Evolutionary conservation across 1,140 invertebrate species (phyloP).

Genomic region (Plutomurus gul): DNA sequence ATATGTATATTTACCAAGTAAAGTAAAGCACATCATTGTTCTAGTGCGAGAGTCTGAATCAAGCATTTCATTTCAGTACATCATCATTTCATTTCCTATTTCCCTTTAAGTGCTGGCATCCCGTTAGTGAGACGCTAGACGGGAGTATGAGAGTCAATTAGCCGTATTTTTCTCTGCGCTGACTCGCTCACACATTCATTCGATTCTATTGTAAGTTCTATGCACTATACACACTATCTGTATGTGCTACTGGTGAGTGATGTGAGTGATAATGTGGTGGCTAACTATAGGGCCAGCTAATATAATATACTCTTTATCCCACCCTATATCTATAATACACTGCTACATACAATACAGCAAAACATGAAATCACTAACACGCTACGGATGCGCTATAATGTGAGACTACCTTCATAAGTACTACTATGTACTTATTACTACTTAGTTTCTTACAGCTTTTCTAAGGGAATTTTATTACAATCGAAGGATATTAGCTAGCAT

Average conservation of each 20-base stretch:
- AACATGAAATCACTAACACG: conserved; percentile 1
- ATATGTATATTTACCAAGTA: no score
- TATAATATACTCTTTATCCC: neutral
- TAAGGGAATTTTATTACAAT: conserved; percentile 21
- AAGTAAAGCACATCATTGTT: conserved; percentile 25
- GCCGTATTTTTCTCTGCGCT: conserved; percentile 22
- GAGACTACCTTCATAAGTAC: conserved; percentile 4
- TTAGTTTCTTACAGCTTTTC: no score
- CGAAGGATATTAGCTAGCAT: conserved; percentile 14
- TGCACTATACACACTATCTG: neutral
- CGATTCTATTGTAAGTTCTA: neutral
- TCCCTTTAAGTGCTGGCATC: conserved; percentile 33
- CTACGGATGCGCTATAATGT: conserved; percentile 9
- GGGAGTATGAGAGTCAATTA: conserved; percentile 40
- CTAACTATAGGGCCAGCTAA: neutral
- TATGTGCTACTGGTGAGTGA: neutral
- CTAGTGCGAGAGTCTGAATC: conserved; percentile 28
- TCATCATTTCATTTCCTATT: conserved; percentile 42
- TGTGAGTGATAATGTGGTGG: no score
- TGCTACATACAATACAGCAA: no score
- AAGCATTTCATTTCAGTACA: conserved; percentile 34
- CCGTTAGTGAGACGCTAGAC: conserved; percentile 28
- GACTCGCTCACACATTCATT: conserved; percentile 1
- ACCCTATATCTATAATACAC: neutral
- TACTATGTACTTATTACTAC: neutral